Evolutionary conservation across 2,888 invertebrate species (phyloP).

Genomic region (Chalcis sispes): DNA sequence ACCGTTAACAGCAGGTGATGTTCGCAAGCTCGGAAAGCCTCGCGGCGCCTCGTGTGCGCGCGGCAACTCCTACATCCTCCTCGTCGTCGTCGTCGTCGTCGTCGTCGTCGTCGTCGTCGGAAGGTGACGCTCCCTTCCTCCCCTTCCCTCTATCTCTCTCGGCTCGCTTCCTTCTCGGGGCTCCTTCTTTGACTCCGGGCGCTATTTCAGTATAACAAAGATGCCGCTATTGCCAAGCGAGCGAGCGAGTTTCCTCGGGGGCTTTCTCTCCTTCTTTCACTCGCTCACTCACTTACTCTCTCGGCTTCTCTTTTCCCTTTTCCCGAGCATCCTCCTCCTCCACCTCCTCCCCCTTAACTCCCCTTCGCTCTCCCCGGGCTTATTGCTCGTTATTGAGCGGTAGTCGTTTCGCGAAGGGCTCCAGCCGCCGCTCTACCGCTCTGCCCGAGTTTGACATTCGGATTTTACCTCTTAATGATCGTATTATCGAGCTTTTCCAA

Average conservation of each 20-base stretch:
- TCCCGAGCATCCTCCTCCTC: too few species aligned
- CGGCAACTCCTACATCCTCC: slow-evolving; percentile 38
- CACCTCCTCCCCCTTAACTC: too few species aligned
- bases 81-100: slow-evolving; percentile 6
- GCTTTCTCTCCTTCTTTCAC: slow-evolving; percentile 32
- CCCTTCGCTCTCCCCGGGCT: slow-evolving; percentile 27
- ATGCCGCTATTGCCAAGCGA: slow-evolving; percentile 47
- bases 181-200: slow-evolving; percentile 35
- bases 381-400: slow-evolving; percentile 56
- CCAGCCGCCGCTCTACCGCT: too few species aligned
- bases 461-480: slow-evolving; percentile 53
- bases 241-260: slow-evolving; percentile 26
- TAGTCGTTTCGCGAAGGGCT: slow-evolving; percentile 39
- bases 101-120: too few species aligned
- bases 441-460: slow-evolving; percentile 48
- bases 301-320: not conserved
- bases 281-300: slow-evolving; percentile 10
- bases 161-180: not conserved
- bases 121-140: slow-evolving; percentile 26
- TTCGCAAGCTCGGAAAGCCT: slow-evolving; percentile 28
- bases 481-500: slow-evolving; percentile 45
- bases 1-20: slow-evolving; percentile 36
- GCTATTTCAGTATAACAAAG: slow-evolving; percentile 53
- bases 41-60: slow-evolving; percentile 40
- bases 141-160: slow-evolving; percentile 1